A percentile compares a stretch with the other conserved stretches of the same genome.
Conservation (phyloP, 2,888 invertebrate species). For the Disparrhopalites patrizii region DNA sequence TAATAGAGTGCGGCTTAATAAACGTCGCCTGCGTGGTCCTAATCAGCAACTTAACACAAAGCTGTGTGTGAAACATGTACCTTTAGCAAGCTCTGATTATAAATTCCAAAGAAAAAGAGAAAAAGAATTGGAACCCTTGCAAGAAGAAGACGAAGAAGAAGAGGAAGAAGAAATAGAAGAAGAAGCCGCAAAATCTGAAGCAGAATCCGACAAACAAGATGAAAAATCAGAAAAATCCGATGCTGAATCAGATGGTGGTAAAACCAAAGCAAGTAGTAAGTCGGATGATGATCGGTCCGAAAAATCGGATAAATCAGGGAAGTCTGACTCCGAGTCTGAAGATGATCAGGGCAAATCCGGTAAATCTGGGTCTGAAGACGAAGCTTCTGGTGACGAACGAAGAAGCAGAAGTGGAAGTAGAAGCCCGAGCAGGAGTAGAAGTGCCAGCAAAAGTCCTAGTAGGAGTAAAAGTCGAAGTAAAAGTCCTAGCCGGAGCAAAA, state of each 20-base stretch:
- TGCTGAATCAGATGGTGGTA: slow-evolving; percentile 49
- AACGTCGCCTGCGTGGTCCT: slow-evolving; percentile 77
- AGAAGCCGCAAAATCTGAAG: slow-evolving; percentile 49
- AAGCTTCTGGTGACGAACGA: slow-evolving; percentile 50
- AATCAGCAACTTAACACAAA: slow-evolving; percentile 68
- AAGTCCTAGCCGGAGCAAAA: background rate
- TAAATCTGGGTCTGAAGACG: slow-evolving; percentile 53
- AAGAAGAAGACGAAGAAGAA: slow-evolving; percentile 57
- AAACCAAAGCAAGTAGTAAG: slow-evolving; percentile 32
- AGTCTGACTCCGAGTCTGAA: slow-evolving; percentile 27
- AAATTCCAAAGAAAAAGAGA: slow-evolving; percentile 81
- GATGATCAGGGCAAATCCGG: slow-evolving; percentile 44
- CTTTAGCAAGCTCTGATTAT: slow-evolving; percentile 77
- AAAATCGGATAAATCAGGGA: slow-evolving; percentile 27
- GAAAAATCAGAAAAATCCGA: slow-evolving; percentile 47
- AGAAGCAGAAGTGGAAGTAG: slow-evolving; percentile 8
- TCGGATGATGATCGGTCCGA: slow-evolving; percentile 46
- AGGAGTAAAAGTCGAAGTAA: slow-evolving; percentile 1
- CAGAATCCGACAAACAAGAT: slow-evolving; percentile 2
- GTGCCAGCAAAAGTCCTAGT: background rate
- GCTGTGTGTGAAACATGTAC: slow-evolving; percentile 83
- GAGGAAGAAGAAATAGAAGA: slow-evolving; percentile 54
- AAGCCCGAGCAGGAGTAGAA: background rate
- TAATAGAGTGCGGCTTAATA: slow-evolving; percentile 79
- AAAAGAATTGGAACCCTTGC: slow-evolving; percentile 80